Percentiles rank a stretch among this genome's conserved stretches.
These are phyloP conservation scores for Mustela erminea DNA, from an alignment of 2,797 vertebrate species.

Conservation along the genomic window DNA sequence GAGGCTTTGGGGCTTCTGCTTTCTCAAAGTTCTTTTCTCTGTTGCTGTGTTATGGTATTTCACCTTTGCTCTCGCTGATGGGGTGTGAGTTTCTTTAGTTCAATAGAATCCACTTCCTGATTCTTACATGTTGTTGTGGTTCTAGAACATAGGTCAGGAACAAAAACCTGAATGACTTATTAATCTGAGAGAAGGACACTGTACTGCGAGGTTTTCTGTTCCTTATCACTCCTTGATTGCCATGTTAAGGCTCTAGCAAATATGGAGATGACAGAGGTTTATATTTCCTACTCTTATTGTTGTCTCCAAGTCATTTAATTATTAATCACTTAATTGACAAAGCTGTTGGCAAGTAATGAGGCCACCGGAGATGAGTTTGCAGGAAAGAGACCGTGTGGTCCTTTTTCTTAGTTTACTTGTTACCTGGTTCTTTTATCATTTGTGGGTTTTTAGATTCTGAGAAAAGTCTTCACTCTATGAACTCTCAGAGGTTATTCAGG, in stretches of 20 bases:
- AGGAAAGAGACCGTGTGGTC: not conserved
- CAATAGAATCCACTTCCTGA: not conserved
- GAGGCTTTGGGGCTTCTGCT: conserved; percentile 28
- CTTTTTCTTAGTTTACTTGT: conserved; percentile 34
- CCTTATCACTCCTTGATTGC: not conserved
- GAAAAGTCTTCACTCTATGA: not conserved
- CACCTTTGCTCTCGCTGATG: not conserved
- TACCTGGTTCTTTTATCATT: conserved; percentile 15
- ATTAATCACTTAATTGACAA: conserved; percentile 33
- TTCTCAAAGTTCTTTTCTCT: conserved; percentile 2
- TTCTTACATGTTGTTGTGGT: conserved; percentile 4
- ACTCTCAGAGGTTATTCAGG: not conserved
- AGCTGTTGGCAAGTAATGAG: conserved; percentile 15
- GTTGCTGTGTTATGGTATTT: not conserved
- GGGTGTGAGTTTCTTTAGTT: not conserved
- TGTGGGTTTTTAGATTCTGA: not conserved
- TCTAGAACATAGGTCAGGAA: conserved; percentile 58
- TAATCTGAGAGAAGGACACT: not conserved
- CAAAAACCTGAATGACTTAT: conserved; percentile 12
- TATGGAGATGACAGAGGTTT: conserved; percentile 20
- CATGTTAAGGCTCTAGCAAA: conserved; percentile 35
- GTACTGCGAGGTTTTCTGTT: not conserved
- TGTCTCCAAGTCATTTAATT: conserved; percentile 30
- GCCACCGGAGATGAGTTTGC: conserved; percentile 13
- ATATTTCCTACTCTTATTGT: not conserved